phyloP scores from a whole-genome alignment of 2,888 invertebrate species.

The Plagodis dolabraria region DNA sequence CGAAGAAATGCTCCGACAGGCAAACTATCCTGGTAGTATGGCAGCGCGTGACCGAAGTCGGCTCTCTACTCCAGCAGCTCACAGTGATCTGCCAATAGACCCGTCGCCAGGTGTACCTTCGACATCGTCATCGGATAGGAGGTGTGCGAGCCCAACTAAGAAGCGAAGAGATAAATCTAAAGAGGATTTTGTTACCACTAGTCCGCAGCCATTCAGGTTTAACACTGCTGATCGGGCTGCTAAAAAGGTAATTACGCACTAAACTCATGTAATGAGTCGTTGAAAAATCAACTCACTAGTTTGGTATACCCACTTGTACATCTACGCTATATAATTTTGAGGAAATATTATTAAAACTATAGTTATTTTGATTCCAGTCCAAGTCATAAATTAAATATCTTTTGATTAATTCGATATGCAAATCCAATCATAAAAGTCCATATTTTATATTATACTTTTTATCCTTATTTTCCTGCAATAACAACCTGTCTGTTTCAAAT shows the following conservation, averaged over 20 bases:
- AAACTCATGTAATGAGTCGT: no score
- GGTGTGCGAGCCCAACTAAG: constrained; percentile 66
- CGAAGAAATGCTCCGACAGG: constrained; percentile 87
- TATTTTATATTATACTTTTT: no score
- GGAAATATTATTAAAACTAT: no score
- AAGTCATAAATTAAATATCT: no score
- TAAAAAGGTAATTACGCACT: constrained; percentile 60
- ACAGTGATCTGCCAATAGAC: constrained; percentile 77
- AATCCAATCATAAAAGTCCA: no score
- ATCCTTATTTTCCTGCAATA: no score
- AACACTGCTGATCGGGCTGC: constrained; percentile 78
- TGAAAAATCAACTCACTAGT: no score
- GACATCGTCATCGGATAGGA: constrained; percentile 61
- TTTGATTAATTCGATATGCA: no score
- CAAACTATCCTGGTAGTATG: constrained; percentile 88
- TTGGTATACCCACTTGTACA: no score
- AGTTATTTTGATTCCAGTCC: no score
- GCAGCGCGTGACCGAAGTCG: constrained; percentile 85
- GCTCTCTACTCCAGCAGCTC: constrained; percentile 75
- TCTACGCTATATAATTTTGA: no score
- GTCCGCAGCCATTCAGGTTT: constrained; percentile 80
- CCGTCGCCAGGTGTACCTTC: constrained; percentile 71
- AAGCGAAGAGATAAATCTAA: constrained; percentile 64
- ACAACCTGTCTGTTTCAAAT: no score
- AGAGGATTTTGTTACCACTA: constrained; percentile 81